Evolutionary conservation across 2,888 invertebrate genomes (phyloP).

Genomic region (Andrena marginata): DNA sequence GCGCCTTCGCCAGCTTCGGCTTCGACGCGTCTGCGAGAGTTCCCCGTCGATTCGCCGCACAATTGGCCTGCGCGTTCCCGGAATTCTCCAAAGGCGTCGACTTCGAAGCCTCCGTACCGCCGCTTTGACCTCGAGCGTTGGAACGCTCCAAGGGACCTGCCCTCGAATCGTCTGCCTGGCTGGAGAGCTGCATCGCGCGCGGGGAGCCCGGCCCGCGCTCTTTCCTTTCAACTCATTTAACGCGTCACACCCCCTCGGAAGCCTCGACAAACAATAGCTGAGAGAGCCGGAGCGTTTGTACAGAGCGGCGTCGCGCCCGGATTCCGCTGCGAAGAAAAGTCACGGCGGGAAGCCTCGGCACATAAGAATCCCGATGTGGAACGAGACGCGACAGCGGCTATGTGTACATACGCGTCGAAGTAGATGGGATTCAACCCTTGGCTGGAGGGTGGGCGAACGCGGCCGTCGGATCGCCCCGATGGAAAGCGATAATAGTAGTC

Average conservation of each 20-base stretch:
- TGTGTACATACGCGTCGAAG: neutral
- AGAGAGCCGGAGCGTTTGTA: neutral
- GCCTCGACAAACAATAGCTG: neutral
- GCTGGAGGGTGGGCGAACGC: neutral
- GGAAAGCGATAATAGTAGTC: conserved; percentile 71
- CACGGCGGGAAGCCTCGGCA: neutral
- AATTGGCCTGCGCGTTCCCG: neutral
- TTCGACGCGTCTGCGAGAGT: conserved; percentile 36
- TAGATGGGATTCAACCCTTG: neutral
- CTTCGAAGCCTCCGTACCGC: neutral
- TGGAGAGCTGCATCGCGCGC: too few species aligned
- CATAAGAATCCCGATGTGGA: neutral
- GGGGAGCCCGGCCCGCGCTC: too few species aligned
- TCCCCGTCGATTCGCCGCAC: conserved; percentile 19
- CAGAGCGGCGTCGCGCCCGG: neutral
- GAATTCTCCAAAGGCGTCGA: conserved; percentile 2
- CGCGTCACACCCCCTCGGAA: too few species aligned
- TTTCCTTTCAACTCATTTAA: too few species aligned
- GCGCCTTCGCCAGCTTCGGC: conserved; percentile 54
- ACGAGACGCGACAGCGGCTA: neutral
- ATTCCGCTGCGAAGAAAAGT: conserved; percentile 9
- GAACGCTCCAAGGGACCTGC: too few species aligned
- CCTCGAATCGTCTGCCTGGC: too few species aligned
- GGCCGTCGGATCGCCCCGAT: conserved; percentile 58
- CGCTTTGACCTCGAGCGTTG: neutral